Conservation (phyloP, 2,888 invertebrate species). For the Digitonthophagus gazella region DNA sequence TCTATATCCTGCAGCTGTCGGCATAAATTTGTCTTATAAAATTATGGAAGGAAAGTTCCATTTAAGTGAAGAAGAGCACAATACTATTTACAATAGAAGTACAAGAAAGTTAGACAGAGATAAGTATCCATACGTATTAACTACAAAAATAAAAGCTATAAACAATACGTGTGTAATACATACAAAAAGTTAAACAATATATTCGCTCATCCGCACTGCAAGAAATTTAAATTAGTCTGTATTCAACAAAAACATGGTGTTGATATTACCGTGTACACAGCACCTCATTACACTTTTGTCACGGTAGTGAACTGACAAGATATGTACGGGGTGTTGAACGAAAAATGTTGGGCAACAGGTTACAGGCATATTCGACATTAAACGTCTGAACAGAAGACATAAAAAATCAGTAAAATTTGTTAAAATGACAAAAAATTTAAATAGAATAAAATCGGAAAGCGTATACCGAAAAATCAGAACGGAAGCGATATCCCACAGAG, state of each 20-base stretch:
- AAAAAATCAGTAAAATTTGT: background rate
- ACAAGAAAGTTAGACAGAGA: background rate
- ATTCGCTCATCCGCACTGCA: background rate
- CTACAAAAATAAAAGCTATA: background rate
- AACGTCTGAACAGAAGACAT: conserved; percentile 1
- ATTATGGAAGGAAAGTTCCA: background rate
- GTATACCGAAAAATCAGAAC: background rate
- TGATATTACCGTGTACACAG: background rate
- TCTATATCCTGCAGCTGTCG: no score
- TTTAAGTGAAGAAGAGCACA: background rate
- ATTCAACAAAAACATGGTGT: background rate
- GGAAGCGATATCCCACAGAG: background rate
- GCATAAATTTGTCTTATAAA: no score
- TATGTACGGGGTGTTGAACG: background rate
- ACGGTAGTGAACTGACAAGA: background rate
- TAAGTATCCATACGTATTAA: background rate
- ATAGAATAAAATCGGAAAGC: background rate
- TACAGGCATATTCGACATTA: background rate
- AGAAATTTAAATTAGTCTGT: conserved; percentile 4
- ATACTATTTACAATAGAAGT: background rate
- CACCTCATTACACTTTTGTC: background rate
- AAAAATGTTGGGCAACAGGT: background rate
- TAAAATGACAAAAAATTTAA: background rate
- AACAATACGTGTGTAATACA: conserved; percentile 4
- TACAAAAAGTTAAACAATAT: background rate